phyloP scores from a whole-genome alignment of 2,888 invertebrate species.

The Cosmia trapezina region DNA sequence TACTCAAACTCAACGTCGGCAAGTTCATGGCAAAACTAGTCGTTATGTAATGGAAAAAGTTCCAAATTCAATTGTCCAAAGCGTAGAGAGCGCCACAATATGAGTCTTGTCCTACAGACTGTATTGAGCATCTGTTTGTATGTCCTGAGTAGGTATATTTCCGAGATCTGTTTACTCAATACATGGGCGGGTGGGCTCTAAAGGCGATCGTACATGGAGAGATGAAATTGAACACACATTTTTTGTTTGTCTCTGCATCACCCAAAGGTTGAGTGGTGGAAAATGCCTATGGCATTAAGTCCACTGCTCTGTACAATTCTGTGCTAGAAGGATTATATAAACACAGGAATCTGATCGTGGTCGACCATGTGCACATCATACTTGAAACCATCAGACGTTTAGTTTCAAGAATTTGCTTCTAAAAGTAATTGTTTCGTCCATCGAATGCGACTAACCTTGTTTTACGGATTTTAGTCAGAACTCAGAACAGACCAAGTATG shows the following conservation, averaged over 20 bases:
- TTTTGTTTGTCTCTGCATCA: no score
- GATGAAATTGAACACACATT: neutral
- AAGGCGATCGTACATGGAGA: neutral
- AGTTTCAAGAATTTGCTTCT: no score
- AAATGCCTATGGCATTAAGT: no score
- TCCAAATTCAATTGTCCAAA: conserved; percentile 2
- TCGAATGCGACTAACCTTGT: no score
- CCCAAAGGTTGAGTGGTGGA: no score
- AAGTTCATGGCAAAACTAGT: conserved; percentile 2
- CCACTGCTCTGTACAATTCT: no score
- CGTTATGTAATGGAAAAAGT: neutral
- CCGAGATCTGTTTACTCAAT: neutral
- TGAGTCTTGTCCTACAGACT: neutral
- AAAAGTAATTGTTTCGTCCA: no score
- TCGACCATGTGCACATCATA: no score
- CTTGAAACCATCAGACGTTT: no score
- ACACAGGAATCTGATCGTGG: neutral
- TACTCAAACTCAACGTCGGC: neutral
- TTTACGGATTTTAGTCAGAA: neutral
- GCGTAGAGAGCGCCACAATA: neutral
- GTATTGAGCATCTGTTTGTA: neutral
- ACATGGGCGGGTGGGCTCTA: neutral
- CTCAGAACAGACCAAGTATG: neutral
- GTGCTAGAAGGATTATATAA: no score
- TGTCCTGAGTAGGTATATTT: neutral